Evolutionary conservation across 2,888 invertebrate species (phyloP).

Genomic region (Tholera decimalis): DNA sequence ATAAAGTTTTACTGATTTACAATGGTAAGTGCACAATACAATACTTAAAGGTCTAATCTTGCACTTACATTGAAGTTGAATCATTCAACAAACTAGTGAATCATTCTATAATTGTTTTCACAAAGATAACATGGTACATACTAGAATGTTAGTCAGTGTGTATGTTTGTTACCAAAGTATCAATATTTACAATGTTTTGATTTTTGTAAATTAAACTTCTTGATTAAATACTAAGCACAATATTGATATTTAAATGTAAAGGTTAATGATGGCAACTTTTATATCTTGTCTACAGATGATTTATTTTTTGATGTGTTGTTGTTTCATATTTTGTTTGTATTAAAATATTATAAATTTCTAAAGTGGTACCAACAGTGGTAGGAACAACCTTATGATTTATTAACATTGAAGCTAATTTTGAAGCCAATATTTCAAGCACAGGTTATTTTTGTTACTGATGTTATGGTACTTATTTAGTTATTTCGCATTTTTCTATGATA

Average conservation of each 20-base stretch:
- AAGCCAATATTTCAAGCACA: slow-evolving; percentile 13
- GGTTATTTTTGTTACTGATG: slow-evolving; percentile 20
- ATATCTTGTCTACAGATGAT: slow-evolving; percentile 48
- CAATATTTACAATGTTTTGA: slow-evolving; percentile 39
- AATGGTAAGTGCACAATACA: slow-evolving; percentile 83
- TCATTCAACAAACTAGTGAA: slow-evolving; percentile 52
- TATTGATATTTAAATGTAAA: slow-evolving; percentile 49
- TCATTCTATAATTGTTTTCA: slow-evolving; percentile 58
- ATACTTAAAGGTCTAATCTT: slow-evolving; percentile 76
- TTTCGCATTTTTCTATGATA: slow-evolving; percentile 27
- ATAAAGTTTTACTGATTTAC: slow-evolving; percentile 69
- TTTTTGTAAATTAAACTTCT: slow-evolving; percentile 37
- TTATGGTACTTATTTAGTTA: slow-evolving; percentile 23
- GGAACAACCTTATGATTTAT: slow-evolving; percentile 16
- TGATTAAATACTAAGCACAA: slow-evolving; percentile 51
- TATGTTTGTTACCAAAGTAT: slow-evolving; percentile 70
- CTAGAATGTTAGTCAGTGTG: slow-evolving; percentile 66
- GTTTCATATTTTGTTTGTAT: slow-evolving; percentile 49
- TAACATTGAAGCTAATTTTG: slow-evolving; percentile 15
- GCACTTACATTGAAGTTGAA: slow-evolving; percentile 69
- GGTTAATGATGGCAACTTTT: slow-evolving; percentile 35
- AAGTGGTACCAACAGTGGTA: too few species aligned
- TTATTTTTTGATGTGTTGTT: slow-evolving; percentile 60
- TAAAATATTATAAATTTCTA: slow-evolving; percentile 38
- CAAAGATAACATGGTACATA: slow-evolving; percentile 65